Conservation (phyloP, 2,113 vertebrate species). For the Aegotheles bennettii region DNA sequence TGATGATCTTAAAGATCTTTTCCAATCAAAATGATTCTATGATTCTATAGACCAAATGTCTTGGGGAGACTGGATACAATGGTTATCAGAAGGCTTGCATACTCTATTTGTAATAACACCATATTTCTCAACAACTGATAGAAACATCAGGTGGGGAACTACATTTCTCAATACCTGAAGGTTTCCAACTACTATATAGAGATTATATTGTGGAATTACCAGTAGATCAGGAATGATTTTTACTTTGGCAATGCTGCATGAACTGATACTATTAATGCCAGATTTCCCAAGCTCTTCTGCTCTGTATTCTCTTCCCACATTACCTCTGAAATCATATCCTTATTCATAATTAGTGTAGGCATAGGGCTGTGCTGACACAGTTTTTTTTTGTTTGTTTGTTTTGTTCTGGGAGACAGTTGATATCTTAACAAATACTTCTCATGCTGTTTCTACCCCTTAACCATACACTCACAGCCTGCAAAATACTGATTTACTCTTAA, state of each 20-base stretch:
- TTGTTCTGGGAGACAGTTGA: background rate
- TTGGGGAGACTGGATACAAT: background rate
- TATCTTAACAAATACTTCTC: background rate
- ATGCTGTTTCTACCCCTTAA: background rate
- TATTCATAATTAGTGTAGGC: background rate
- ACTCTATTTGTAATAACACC: background rate
- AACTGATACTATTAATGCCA: background rate
- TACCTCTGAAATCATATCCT: background rate
- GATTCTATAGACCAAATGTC: background rate
- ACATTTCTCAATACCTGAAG: background rate
- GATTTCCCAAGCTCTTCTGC: background rate
- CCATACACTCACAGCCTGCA: background rate
- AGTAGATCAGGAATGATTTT: background rate
- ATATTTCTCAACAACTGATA: background rate
- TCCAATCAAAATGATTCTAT: too few species aligned
- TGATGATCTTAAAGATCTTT: too few species aligned
- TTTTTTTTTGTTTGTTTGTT: background rate
- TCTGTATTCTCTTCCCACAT: background rate
- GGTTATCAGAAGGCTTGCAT: background rate
- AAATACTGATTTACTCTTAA: background rate
- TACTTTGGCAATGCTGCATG: accelerated
- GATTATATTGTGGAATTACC: background rate
- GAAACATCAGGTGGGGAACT: background rate
- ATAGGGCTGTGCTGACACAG: background rate
- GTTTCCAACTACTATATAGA: background rate